Evolutionary conservation across 1,140 invertebrate genomes (phyloP).

Genomic region (Planococcus citri): DNA sequence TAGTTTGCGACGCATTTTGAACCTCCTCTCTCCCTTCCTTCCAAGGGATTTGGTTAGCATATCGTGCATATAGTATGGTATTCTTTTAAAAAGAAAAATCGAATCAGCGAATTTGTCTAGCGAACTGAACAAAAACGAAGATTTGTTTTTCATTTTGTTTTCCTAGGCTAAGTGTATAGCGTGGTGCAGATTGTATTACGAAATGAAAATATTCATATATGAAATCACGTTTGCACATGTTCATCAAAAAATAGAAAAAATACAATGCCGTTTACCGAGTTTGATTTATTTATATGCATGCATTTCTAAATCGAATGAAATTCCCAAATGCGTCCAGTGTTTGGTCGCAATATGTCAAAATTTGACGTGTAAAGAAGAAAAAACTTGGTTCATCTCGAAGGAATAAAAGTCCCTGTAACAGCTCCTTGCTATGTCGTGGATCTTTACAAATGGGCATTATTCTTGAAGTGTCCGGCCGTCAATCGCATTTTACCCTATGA

Average conservation of each 20-base stretch:
- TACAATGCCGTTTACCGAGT: not conserved
- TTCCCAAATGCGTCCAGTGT: constrained; percentile 14
- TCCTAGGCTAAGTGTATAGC: no score
- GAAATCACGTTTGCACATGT: constrained; percentile 13
- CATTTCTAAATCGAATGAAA: constrained; percentile 18
- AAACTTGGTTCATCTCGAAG: constrained; percentile 1
- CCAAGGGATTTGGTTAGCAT: no score
- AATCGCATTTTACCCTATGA: constrained; percentile 11
- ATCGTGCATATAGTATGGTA: no score
- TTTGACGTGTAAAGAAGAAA: not conserved
- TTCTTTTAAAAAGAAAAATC: no score
- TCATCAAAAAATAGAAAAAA: constrained; percentile 5
- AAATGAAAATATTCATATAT: no score
- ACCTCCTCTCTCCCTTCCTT: no score
- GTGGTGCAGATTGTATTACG: no score
- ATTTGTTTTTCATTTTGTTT: no score
- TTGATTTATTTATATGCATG: constrained; percentile 17
- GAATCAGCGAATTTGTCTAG: no score
- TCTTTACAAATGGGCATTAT: constrained; percentile 13
- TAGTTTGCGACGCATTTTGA: no score
- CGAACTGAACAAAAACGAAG: no score
- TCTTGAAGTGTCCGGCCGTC: constrained; percentile 16
- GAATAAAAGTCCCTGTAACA: not conserved
- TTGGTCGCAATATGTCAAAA: constrained; percentile 18
- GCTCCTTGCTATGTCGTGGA: not conserved